A percentile compares a stretch with the other conserved stretches of the same genome.
phyloP scores from a whole-genome alignment of 2,888 invertebrate genomes.

The Hypolimnas misippus region DNA sequence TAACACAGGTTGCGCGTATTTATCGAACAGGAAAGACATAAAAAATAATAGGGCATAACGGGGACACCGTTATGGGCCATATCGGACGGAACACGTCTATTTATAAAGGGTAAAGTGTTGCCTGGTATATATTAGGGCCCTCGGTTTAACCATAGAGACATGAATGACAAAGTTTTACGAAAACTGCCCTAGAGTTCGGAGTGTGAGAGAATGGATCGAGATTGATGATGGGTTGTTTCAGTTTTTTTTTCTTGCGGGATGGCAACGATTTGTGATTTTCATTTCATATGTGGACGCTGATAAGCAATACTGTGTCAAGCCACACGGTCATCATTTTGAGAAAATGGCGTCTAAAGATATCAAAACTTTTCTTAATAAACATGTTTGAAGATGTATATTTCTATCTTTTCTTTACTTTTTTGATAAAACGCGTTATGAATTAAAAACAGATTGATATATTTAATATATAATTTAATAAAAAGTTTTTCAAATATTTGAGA shows the following conservation, averaged over 20 bases:
- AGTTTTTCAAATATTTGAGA: too few species aligned
- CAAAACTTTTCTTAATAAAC: too few species aligned
- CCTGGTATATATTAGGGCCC: slow-evolving; percentile 40
- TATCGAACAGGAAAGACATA: slow-evolving; percentile 40
- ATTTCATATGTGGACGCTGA: too few species aligned
- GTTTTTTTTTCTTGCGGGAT: background rate
- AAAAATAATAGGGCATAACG: slow-evolving; percentile 42
- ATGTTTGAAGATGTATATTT: too few species aligned
- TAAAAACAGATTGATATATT: too few species aligned
- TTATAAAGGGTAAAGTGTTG: slow-evolving; percentile 38
- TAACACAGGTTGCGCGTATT: slow-evolving; percentile 32
- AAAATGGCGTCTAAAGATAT: too few species aligned
- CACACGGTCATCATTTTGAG: too few species aligned
- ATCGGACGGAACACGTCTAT: slow-evolving; percentile 42
- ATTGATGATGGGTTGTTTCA: background rate
- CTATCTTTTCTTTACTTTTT: too few species aligned
- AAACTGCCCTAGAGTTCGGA: slow-evolving; percentile 12
- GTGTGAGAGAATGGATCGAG: background rate
- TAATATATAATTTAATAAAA: too few species aligned
- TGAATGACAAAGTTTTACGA: slow-evolving; percentile 38
- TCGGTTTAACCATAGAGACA: slow-evolving; percentile 39
- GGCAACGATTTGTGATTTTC: too few species aligned
- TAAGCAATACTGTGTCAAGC: too few species aligned
- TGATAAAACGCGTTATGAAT: too few species aligned
- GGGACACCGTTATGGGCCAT: slow-evolving; percentile 37